Evolutionary conservation across 1,140 invertebrate species (phyloP).

Genomic region (Paralvinella palmiformis): DNA sequence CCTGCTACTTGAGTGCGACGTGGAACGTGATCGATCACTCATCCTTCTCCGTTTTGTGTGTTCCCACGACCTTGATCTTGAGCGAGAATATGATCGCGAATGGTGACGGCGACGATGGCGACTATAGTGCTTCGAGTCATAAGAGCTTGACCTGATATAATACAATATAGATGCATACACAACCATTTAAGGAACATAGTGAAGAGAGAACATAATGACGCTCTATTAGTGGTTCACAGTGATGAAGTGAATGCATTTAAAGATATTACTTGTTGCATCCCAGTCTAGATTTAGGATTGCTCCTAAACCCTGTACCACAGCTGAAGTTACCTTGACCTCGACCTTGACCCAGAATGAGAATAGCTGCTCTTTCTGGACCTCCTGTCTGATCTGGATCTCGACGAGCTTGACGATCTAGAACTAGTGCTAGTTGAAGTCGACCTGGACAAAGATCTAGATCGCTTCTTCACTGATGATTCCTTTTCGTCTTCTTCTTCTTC

Average conservation of each 20-base stretch:
- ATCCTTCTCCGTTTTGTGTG: neutral
- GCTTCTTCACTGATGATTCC: too few species aligned
- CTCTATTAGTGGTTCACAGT: neutral
- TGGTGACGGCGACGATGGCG: neutral
- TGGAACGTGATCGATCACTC: neutral
- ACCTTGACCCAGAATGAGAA: conserved; percentile 2
- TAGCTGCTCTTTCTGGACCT: neutral
- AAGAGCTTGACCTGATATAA: neutral
- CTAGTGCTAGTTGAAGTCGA: neutral
- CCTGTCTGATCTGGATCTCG: neutral
- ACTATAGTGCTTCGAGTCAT: neutral
- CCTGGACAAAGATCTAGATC: too few species aligned
- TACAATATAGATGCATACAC: neutral
- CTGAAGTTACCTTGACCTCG: conserved; percentile 2
- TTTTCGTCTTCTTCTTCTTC: neutral
- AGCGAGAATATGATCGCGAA: neutral
- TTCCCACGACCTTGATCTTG: neutral
- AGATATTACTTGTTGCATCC: neutral
- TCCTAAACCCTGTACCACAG: neutral
- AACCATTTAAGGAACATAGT: neutral
- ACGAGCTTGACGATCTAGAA: neutral
- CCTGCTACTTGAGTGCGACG: neutral
- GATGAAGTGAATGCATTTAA: neutral
- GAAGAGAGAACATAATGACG: neutral
- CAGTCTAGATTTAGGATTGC: neutral